Evolutionary conservation across 2,113 vertebrate genomes (phyloP).

Genomic region (Mobula birostris): DNA sequence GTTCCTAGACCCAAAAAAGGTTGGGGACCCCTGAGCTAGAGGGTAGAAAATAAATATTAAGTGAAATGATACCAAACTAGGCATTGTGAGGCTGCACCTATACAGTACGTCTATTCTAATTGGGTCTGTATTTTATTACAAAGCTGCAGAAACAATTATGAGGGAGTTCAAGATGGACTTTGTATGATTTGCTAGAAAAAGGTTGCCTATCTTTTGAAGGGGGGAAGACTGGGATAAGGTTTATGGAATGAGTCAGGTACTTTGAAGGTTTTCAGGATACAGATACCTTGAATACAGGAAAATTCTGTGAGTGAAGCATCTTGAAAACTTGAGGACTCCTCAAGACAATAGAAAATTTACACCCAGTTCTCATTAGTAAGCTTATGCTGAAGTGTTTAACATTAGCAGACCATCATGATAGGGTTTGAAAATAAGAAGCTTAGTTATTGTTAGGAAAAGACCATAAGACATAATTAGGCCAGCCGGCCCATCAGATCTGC

Average conservation of each 20-base stretch:
- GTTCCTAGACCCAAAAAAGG: too few species aligned
- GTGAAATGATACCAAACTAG: neutral
- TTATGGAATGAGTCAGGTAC: neutral
- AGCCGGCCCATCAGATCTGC: too few species aligned
- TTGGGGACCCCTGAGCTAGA: neutral
- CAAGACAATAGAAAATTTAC: neutral
- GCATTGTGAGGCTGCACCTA: neutral
- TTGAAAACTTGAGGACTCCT: neutral
- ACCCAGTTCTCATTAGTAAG: neutral
- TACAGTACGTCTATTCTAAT: neutral
- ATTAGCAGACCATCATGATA: neutral
- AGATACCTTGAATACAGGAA: neutral
- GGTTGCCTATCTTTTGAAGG: neutral
- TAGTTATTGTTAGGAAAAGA: neutral
- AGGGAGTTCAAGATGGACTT: too few species aligned
- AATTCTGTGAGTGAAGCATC: neutral
- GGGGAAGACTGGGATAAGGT: neutral
- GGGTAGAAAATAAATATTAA: neutral
- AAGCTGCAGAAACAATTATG: neutral
- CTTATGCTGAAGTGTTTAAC: too few species aligned
- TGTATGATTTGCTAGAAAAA: neutral
- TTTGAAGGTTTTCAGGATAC: neutral
- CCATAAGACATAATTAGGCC: too few species aligned
- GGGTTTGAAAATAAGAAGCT: neutral
- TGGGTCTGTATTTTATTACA: neutral